Evolutionary conservation across 2,797 vertebrate genomes (phyloP).

Genomic region (Phrynocephalus guinanensis): DNA sequence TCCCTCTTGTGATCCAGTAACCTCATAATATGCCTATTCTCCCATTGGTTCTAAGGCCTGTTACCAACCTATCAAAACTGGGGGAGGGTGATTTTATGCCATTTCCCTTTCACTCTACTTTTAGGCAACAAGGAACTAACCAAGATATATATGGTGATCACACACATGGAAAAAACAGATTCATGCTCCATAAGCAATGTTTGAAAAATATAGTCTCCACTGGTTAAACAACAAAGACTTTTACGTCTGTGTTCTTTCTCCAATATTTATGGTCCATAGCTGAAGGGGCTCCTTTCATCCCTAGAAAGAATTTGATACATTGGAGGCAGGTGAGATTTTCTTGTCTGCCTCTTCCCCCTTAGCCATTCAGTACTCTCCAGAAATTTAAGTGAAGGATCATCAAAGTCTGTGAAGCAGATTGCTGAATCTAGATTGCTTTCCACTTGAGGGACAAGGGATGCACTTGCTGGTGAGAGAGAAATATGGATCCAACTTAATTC

Average conservation of each 20-base stretch:
- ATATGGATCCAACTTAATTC: not conserved
- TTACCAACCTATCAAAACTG: no score
- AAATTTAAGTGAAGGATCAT: not conserved
- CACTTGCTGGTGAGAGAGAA: not conserved
- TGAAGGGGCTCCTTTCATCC: not conserved
- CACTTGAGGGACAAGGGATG: not conserved
- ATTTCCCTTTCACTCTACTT: no score
- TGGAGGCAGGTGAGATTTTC: not conserved
- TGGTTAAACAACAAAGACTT: no score
- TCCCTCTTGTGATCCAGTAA: no score
- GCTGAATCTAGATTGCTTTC: no score
- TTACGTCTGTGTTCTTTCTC: not conserved
- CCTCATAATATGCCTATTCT: no score
- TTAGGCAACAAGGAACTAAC: no score
- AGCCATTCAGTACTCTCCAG: not conserved
- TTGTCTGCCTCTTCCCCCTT: not conserved
- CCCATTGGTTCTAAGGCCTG: no score
- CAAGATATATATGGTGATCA: not conserved
- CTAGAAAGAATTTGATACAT: not conserved
- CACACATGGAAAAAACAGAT: not conserved
- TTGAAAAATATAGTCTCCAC: not conserved
- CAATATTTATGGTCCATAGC: not conserved
- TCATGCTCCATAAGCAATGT: not conserved
- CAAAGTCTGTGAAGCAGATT: not conserved
- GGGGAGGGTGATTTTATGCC: not conserved